Conservation (phyloP, 2,797 vertebrate species). For the Acipenser ruthenus region DNA sequence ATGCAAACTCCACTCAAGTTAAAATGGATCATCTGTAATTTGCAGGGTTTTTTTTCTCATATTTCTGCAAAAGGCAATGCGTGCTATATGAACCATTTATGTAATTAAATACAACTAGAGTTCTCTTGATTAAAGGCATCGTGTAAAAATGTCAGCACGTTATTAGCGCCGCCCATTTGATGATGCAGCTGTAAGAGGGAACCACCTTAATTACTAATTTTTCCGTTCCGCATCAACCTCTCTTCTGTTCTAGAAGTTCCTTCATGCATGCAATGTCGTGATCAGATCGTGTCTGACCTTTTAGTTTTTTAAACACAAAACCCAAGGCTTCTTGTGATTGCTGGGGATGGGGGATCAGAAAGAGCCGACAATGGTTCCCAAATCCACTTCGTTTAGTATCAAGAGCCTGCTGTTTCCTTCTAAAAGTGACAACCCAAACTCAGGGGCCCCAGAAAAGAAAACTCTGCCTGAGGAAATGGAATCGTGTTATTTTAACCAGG, state of each 20-base stretch:
- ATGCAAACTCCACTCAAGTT: too few relatives aligned
- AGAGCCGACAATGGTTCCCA: slow-evolving; percentile 49
- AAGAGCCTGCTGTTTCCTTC: slow-evolving; percentile 62
- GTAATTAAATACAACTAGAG: too few relatives aligned
- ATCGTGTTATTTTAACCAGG: slow-evolving; percentile 29
- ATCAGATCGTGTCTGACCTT: slow-evolving; percentile 27
- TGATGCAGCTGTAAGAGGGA: slow-evolving; percentile 39
- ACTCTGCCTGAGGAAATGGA: slow-evolving; percentile 41
- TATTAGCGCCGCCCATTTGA: slow-evolving; percentile 43
- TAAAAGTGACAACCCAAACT: slow-evolving; percentile 44
- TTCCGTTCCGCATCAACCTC: slow-evolving; percentile 32
- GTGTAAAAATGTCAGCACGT: slow-evolving; percentile 23
- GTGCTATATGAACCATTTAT: too few relatives aligned
- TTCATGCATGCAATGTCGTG: slow-evolving; percentile 29
- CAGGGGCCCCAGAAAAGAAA: slow-evolving; percentile 25
- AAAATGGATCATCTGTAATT: too few relatives aligned
- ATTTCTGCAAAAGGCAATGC: too few relatives aligned
- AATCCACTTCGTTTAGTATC: slow-evolving; percentile 67
- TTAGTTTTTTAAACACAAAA: slow-evolving; percentile 20
- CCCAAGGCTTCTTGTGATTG: slow-evolving; percentile 28
- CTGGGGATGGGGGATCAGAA: slow-evolving; percentile 59
- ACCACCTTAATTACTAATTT: slow-evolving; percentile 65
- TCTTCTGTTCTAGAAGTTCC: slow-evolving; percentile 23
- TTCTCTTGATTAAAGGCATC: too few relatives aligned
- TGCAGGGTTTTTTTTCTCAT: too few relatives aligned